A percentile compares a stretch with the other conserved stretches of the same genome.
Evolutionary conservation across 2,113 vertebrate species (phyloP).

Genomic region (Sitta europaea): DNA sequence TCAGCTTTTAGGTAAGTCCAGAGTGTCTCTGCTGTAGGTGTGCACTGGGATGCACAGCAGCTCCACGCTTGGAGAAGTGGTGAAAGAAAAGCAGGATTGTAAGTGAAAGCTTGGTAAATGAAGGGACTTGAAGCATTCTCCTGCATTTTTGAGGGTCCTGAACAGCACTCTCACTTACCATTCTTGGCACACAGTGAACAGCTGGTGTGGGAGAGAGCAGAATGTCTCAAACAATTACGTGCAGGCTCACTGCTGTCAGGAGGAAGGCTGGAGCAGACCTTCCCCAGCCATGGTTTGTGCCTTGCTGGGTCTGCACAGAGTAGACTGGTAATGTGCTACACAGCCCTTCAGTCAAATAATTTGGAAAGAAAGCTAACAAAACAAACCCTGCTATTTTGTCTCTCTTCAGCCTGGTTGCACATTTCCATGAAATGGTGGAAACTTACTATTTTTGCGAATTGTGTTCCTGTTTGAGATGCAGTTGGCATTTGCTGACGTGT

Average conservation of each 20-base stretch:
- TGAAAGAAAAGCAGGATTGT: not conserved
- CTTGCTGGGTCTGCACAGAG: not conserved
- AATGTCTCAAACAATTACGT: not conserved
- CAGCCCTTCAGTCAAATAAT: not conserved
- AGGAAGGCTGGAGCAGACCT: not conserved
- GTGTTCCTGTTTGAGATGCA: slow-evolving; percentile 37
- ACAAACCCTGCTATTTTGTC: slow-evolving; percentile 10
- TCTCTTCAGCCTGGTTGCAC: not conserved
- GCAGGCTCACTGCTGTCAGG: not conserved
- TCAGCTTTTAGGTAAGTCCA: not conserved
- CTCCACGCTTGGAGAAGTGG: rapidly evolving
- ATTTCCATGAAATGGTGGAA: slow-evolving; percentile 34
- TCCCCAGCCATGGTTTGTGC: not conserved
- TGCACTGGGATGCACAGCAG: not conserved
- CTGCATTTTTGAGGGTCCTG: not conserved
- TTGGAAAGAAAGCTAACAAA: slow-evolving; percentile 6
- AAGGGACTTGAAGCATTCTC: not conserved
- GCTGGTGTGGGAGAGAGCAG: not conserved
- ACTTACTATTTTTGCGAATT: slow-evolving; percentile 36
- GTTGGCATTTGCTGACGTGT: slow-evolving; percentile 44
- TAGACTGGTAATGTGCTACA: not conserved
- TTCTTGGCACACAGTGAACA: not conserved
- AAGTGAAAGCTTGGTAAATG: not conserved
- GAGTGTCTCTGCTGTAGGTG: not conserved
- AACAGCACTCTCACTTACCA: not conserved